A percentile compares a stretch with the other conserved stretches of the same genome.
These are phyloP conservation scores for Pherbina coryleti DNA, from an alignment of 2,888 invertebrate genomes.

Conservation along the genomic window DNA sequence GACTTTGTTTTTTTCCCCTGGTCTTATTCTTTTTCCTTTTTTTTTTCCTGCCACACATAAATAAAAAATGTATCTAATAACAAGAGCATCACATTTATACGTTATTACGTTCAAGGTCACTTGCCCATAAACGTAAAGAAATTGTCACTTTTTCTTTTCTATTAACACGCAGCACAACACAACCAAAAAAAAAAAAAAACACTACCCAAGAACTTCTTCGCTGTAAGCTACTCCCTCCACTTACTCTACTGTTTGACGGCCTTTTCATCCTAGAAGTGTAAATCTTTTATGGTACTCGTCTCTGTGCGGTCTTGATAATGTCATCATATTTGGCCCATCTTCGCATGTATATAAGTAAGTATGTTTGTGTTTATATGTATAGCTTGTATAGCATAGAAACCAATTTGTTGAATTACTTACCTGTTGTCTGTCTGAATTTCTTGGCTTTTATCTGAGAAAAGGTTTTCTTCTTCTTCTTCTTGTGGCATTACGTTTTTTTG, in stretches of 20 bases:
- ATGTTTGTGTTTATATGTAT: neutral
- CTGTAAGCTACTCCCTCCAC: neutral
- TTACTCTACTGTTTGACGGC: neutral
- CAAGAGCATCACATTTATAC: neutral
- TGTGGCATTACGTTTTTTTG: neutral
- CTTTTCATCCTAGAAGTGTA: neutral
- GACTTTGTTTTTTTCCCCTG: neutral
- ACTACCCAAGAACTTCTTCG: neutral
- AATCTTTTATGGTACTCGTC: constrained; percentile 9
- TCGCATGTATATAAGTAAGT: neutral
- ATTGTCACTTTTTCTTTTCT: constrained; percentile 5
- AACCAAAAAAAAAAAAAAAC: neutral
- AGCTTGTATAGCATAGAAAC: neutral
- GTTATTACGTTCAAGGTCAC: constrained; percentile 24
- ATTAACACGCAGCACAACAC: neutral
- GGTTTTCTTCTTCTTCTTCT: no score
- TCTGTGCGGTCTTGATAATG: constrained; percentile 18
- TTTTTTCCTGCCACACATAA: neutral
- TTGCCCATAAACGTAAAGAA: neutral
- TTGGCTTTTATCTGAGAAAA: neutral
- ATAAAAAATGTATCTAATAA: neutral
- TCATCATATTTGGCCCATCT: constrained; percentile 18
- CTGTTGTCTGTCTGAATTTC: constrained; percentile 16
- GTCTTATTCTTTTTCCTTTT: neutral
- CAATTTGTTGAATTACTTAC: constrained; percentile 29